Base-by-base conservation (phyloP, 2,888 invertebrate genomes). In the Xestia ashworthii region DNA sequence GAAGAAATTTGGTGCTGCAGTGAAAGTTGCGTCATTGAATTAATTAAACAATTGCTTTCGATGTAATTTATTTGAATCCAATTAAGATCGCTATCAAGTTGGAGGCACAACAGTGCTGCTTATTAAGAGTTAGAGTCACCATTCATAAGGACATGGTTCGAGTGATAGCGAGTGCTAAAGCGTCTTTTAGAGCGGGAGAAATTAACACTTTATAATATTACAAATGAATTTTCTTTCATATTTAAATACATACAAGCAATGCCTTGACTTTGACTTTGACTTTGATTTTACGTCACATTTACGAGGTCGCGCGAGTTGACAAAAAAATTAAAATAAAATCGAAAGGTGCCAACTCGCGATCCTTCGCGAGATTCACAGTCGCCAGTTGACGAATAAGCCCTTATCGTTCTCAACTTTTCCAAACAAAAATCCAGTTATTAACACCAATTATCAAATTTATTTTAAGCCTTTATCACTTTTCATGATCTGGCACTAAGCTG, bases 11-110 rank as follows among this genome's bases (percentile, higher is more conserved):
- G 44, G 64, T 73, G 41, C 58, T 69, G 64, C 65, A 68, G 48
- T 14, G 22, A 50, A 55, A 66, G 25, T 79, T 60, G 48, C n/a
- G 60, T 65, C 73, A 65, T 65, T 58, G n/a, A 80, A 65, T 68
- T 55, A 65, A 73, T 71, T 71, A 60, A 53, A 19, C 74, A 55
- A 69, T 77, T 68, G 65, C 72, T 78, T 74, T 71, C 25, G 32
- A 38, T 58, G 67, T 70, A 64, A 76, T 83, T 83, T 71, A 73
- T 76, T 80, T 73, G 41, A 12, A 66, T 83, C 67, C 71, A 80
- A 83, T 83, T 80, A 83, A 76, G 66, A 73, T 67, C 58, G 46
- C 66, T 73, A 80, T 80, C 72, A 60, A 80, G 32, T 73, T 73
- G 14, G 25, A 44, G 55, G n/a, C 44, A 50, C 38, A 58, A 53